These are phyloP conservation scores for Octodonta nipae DNA, from an alignment of 2,888 invertebrate species.

Conservation along the genomic window DNA sequence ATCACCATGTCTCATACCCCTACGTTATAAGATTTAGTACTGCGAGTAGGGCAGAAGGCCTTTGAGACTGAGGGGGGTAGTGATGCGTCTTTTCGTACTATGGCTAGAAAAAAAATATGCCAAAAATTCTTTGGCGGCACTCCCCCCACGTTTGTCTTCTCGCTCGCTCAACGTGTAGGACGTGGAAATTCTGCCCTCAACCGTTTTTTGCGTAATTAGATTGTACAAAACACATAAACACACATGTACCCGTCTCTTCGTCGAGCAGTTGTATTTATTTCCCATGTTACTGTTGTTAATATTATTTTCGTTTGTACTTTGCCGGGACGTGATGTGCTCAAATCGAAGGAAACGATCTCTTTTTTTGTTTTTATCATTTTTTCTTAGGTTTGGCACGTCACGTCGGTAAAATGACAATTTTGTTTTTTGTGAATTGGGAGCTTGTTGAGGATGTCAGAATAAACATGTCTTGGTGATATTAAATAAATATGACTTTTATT, in stretches of 20 bases:
- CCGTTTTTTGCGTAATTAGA: conserved; percentile 17
- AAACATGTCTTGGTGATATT: conserved; percentile 35
- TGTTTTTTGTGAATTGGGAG: conserved; percentile 45
- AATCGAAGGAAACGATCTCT: background rate
- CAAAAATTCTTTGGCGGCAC: conserved; percentile 24
- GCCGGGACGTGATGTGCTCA: conserved; percentile 8
- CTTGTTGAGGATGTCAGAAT: conserved; percentile 35
- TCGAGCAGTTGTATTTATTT: conserved; percentile 11
- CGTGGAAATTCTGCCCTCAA: conserved; percentile 33
- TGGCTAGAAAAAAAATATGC: conserved; percentile 16
- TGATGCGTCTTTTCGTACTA: conserved; percentile 26
- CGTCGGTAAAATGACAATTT: too few species aligned
- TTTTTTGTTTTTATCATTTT: too few species aligned
- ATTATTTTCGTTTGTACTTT: conserved; percentile 15
- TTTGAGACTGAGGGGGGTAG: conserved; percentile 37
- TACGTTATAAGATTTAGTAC: conserved; percentile 4
- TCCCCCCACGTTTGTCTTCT: conserved; percentile 29
- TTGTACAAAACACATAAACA: too few species aligned
- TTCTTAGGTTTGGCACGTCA: too few species aligned
- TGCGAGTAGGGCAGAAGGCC: conserved; percentile 23
- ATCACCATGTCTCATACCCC: conserved; percentile 15
- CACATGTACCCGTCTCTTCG: conserved; percentile 1
- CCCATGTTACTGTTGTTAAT: conserved; percentile 13
- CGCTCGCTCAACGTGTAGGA: conserved; percentile 26
- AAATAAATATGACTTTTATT: too few species aligned